These are phyloP conservation scores for Ambastaia sidthimunki DNA, from an alignment of 2,797 vertebrate genomes.

Conservation along the genomic window DNA sequence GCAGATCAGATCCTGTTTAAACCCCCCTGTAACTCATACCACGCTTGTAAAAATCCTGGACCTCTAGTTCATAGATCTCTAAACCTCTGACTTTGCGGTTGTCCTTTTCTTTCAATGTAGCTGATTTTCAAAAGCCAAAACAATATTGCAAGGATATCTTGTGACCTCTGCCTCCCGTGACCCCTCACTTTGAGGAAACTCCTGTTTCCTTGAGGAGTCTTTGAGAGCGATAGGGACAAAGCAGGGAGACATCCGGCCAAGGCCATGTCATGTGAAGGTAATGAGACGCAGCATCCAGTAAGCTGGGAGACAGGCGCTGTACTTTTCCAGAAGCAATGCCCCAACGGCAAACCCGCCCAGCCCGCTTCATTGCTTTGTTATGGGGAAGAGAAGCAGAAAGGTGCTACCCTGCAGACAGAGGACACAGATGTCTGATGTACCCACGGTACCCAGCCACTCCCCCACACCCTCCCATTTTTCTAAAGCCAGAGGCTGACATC, in stretches of 20 bases:
- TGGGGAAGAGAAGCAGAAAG: conserved; percentile 46
- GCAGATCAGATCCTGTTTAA: too few species aligned
- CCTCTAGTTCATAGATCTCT: neutral
- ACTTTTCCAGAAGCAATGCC: conserved; percentile 64
- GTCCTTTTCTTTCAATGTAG: neutral
- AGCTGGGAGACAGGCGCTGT: conserved; percentile 66
- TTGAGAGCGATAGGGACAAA: conserved; percentile 3
- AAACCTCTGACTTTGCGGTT: neutral
- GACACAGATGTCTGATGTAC: conserved; percentile 41
- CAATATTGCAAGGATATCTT: neutral
- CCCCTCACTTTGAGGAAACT: neutral
- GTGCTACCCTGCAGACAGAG: conserved; percentile 32
- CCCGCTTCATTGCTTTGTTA: conserved; percentile 18
- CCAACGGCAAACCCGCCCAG: neutral
- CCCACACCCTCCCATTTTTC: neutral
- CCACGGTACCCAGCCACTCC: conserved; percentile 21
- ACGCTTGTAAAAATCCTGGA: too few species aligned
- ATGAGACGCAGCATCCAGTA: conserved; percentile 65
- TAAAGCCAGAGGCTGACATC: conserved; percentile 27
- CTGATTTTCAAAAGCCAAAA: neutral
- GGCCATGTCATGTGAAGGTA: conserved; percentile 56
- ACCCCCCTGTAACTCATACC: too few species aligned
- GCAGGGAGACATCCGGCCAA: conserved; percentile 33
- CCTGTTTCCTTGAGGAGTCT: conserved; percentile 33
- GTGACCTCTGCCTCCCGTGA: neutral